phyloP scores from a whole-genome alignment of 2,888 invertebrate species.

The Pollenia angustigena region DNA sequence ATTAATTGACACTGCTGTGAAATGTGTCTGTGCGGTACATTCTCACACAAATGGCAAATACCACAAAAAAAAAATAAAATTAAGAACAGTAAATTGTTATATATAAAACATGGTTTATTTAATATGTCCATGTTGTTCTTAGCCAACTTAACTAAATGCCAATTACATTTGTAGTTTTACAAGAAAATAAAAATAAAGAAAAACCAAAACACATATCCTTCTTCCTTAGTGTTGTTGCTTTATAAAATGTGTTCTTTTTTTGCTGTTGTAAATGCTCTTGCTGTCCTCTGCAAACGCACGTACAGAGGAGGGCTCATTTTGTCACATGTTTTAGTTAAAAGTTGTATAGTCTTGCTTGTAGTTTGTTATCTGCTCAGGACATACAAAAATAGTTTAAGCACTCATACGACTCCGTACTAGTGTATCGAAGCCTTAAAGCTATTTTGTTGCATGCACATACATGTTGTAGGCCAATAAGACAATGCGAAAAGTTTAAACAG shows the following conservation, averaged over 20 bases:
- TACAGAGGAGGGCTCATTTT: conserved; percentile 27
- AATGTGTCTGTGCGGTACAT: neutral
- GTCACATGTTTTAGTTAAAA: conserved; percentile 65
- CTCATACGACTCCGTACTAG: neutral
- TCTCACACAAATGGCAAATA: conserved; percentile 1
- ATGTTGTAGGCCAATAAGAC: conserved; percentile 37
- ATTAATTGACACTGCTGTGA: conserved; percentile 18
- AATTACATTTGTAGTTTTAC: conserved; percentile 54
- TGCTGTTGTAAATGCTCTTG: neutral
- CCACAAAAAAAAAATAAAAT: neutral
- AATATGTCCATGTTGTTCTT: conserved; percentile 45
- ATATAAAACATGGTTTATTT: conserved; percentile 52
- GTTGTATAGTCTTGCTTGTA: conserved; percentile 58
- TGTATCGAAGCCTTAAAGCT: conserved; percentile 2
- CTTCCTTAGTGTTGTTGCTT: conserved; percentile 8
- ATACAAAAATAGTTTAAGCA: conserved; percentile 10
- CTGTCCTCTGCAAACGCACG: conserved; percentile 38
- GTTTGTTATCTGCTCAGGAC: conserved; percentile 38
- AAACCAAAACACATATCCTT: neutral
- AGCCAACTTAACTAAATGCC: conserved; percentile 59
- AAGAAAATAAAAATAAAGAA: conserved; percentile 25
- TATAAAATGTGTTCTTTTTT: neutral
- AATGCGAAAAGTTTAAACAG: conserved; percentile 8
- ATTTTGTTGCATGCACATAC: conserved; percentile 18
- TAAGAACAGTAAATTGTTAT: conserved; percentile 3